Evolutionary conservation across 2,113 vertebrate species (phyloP).

Genomic region (Brachionichthys hirsutus): DNA sequence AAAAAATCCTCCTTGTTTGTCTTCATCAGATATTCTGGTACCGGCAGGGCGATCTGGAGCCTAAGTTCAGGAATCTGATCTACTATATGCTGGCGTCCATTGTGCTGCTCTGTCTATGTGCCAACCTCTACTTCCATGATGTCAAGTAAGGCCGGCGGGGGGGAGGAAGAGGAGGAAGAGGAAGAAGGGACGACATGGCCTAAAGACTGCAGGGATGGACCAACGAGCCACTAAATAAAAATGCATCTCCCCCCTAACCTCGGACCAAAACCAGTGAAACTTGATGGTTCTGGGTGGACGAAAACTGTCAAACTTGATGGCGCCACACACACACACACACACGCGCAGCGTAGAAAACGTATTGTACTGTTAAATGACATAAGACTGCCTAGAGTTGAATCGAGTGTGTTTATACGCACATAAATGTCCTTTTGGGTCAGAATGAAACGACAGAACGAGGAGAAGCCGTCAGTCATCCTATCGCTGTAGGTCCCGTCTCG

Average conservation of each 20-base stretch:
- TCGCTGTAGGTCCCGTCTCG: not conserved
- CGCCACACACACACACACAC: conserved; percentile 6
- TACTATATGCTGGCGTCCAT: conserved; percentile 95
- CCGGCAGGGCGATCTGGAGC: conserved; percentile 96
- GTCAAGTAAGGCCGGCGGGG: conserved; percentile 67
- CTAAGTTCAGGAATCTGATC: conserved; percentile 96
- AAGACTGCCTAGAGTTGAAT: conserved; percentile 13
- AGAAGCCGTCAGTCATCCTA: conserved; percentile 18
- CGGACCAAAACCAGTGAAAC: conserved; percentile 25
- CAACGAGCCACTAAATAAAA: conserved; percentile 5
- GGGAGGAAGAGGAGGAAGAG: conserved; percentile 10
- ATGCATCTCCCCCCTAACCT: not conserved
- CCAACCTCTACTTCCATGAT: conserved; percentile 97
- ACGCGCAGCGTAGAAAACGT: not conserved
- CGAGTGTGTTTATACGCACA: conserved; percentile 38
- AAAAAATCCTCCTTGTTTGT: too few species aligned
- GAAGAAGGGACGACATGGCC: conserved; percentile 44
- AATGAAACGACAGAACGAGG: conserved; percentile 3
- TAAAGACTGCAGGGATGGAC: not conserved
- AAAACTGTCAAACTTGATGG: conserved; percentile 14
- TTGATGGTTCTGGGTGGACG: conserved; percentile 7
- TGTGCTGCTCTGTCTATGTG: conserved; percentile 96
- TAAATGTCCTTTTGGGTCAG: not conserved
- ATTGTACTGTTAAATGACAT: conserved; percentile 17
- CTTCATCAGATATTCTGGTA: conserved; percentile 92